These are phyloP conservation scores for Pollenia griseotomentosa DNA, from an alignment of 2,888 invertebrate genomes.

Conservation along the genomic window DNA sequence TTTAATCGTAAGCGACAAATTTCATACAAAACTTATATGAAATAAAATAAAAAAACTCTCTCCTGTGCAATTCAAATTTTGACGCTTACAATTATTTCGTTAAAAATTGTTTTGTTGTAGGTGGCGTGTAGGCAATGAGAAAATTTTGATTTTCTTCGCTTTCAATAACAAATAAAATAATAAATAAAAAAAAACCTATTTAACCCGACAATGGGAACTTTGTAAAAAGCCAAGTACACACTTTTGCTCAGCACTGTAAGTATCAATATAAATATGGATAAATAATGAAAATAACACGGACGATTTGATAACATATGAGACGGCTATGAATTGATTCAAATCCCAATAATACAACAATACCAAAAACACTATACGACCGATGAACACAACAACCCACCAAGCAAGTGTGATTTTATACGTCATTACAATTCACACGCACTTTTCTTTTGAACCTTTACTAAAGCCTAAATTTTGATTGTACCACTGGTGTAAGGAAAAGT, in stretches of 20 bases:
- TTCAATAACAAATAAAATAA: too few species aligned
- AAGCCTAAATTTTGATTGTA: background rate
- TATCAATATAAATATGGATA: slow-evolving; percentile 24
- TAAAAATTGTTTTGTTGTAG: too few species aligned
- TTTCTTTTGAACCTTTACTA: slow-evolving; percentile 11
- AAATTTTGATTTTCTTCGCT: too few species aligned
- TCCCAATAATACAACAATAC: slow-evolving; percentile 27
- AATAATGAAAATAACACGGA: slow-evolving; percentile 65
- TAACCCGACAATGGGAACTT: too few species aligned
- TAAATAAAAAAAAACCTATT: too few species aligned
- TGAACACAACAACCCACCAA: slow-evolving; percentile 51
- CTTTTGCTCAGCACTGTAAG: slow-evolving; percentile 39
- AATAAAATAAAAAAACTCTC: too few species aligned
- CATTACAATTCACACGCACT: slow-evolving; percentile 82
- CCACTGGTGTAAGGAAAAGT: slow-evolving; percentile 35
- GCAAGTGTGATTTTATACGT: slow-evolving; percentile 76
- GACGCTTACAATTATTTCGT: too few species aligned
- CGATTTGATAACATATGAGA: slow-evolving; percentile 71
- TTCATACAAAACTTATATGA: too few species aligned
- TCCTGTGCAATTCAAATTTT: too few species aligned
- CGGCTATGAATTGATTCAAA: slow-evolving; percentile 43
- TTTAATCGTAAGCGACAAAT: too few species aligned
- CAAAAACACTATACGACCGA: background rate
- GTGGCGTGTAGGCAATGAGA: too few species aligned
- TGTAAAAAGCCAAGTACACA: background rate